A percentile compares a stretch with the other conserved stretches of the same genome.
Conservation (phyloP, 2,888 invertebrate genomes). For the Deladenus siricidicola region DNA sequence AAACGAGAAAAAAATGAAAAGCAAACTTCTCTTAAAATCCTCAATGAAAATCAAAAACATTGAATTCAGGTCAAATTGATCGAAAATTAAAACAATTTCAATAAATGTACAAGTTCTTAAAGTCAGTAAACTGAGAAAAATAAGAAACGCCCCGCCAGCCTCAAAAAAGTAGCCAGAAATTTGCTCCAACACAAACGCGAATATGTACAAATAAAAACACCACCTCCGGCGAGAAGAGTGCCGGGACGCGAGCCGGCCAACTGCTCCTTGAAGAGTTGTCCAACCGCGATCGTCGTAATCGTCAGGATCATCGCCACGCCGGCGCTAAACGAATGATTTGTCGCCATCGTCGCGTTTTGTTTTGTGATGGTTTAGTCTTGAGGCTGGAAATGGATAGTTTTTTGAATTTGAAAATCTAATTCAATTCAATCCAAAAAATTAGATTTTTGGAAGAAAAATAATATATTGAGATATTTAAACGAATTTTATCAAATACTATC, state of each 20-base stretch:
- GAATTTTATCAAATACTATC: too few species aligned
- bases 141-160: too few species aligned
- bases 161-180: background rate
- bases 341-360: conserved; percentile 4
- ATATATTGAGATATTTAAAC: background rate
- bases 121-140: too few species aligned
- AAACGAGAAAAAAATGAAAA: too few species aligned
- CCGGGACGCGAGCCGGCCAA: conserved; percentile 28
- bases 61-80: too few species aligned
- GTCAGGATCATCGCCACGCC: conserved; percentile 18
- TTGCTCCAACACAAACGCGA: background rate
- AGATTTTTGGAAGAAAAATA: too few species aligned
- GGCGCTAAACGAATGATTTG: conserved; percentile 27
- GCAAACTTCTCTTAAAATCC: too few species aligned
- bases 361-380: conserved; percentile 1
- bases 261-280: conserved; percentile 27
- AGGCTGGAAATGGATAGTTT: too few species aligned
- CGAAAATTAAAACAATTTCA: too few species aligned
- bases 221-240: conserved; percentile 26
- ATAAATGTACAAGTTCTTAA: too few species aligned
- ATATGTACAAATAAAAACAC: background rate
- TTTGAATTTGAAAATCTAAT: conserved; percentile 13
- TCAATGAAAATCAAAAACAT: too few species aligned
- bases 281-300: conserved; percentile 12
- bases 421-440: conserved; percentile 1